Evolutionary conservation across 2,888 invertebrate genomes (phyloP).

Genomic region (Monochamus alternatus): DNA sequence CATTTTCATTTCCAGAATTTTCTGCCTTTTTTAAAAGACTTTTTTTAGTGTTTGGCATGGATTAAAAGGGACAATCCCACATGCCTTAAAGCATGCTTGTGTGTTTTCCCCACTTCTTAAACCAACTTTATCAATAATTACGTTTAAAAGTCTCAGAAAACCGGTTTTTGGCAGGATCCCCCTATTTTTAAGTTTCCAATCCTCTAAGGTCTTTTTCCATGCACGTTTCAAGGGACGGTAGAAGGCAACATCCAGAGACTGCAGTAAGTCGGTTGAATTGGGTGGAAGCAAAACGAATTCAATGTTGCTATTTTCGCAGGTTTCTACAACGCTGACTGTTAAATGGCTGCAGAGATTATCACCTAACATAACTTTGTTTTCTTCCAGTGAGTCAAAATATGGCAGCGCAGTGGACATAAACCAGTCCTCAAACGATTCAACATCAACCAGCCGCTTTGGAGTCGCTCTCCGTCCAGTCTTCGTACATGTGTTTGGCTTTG

Average conservation of each 20-base stretch:
- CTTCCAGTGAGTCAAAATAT: slow-evolving; percentile 29
- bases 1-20: slow-evolving; percentile 29
- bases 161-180: slow-evolving; percentile 31
- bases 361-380: slow-evolving; percentile 59
- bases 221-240: slow-evolving; percentile 51
- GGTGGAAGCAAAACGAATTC: too few species aligned
- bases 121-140: slow-evolving; percentile 40
- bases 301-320: slow-evolving; percentile 56
- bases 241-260: slow-evolving; percentile 55
- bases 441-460: slow-evolving; percentile 34
- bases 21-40: not conserved
- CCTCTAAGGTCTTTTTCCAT: slow-evolving; percentile 50
- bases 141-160: slow-evolving; percentile 39
- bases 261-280: slow-evolving; percentile 54
- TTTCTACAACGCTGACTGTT: slow-evolving; percentile 48
- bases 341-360: too few species aligned
- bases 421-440: slow-evolving; percentile 29
- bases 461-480: slow-evolving; percentile 40
- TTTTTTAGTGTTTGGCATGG: not conserved
- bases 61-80: slow-evolving; percentile 3
- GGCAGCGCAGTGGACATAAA: slow-evolving; percentile 47
- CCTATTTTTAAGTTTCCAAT: slow-evolving; percentile 51
- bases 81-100: slow-evolving; percentile 25
- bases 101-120: slow-evolving; percentile 30
- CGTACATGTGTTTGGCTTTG: slow-evolving; percentile 56